Conservation (phyloP, 2,113 vertebrate genomes). For the Neodon shergylaensis region DNA sequence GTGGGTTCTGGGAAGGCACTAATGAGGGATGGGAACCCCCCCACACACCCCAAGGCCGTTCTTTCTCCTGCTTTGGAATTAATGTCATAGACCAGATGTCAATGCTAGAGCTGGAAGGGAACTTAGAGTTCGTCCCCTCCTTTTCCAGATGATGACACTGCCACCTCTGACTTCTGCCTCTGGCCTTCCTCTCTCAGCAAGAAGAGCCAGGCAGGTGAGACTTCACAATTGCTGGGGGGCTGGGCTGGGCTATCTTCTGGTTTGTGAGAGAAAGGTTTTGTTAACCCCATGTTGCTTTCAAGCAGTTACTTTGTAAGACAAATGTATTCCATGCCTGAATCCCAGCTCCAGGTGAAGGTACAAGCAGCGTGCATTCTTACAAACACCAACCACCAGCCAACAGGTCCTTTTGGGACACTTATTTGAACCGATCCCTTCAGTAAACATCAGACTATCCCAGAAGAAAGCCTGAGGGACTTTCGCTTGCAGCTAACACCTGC, state of each 20-base stretch:
- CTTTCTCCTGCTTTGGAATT: conserved; percentile 57
- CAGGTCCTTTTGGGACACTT: conserved; percentile 23
- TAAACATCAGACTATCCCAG: not conserved
- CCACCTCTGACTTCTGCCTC: conserved; percentile 81
- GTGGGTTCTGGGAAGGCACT: conserved; percentile 50
- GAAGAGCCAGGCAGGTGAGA: conserved; percentile 83
- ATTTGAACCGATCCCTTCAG: not conserved
- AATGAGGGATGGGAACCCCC: conserved; percentile 31
- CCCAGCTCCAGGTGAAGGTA: not conserved
- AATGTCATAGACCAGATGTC: conserved; percentile 45
- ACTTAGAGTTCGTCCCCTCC: conserved; percentile 79
- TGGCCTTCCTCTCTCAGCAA: conserved; percentile 82
- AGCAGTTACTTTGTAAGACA: not conserved
- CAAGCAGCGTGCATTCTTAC: conserved; percentile 4
- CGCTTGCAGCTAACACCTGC: not conserved
- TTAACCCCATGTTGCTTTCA: conserved; percentile 32
- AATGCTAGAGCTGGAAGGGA: conserved; percentile 70
- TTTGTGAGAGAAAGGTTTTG: conserved; percentile 25
- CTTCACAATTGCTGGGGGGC: conserved; percentile 71
- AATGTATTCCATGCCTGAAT: not conserved
- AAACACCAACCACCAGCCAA: not conserved
- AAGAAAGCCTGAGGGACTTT: not conserved
- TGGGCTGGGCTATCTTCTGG: conserved; percentile 23
- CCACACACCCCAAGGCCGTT: not conserved
- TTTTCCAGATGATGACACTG: conserved; percentile 80